Evolutionary conservation across 2,797 vertebrate genomes (phyloP), one percentile per base, ranked within the genome.

Genomic region (Tragelaphus eurycerus): DNA sequence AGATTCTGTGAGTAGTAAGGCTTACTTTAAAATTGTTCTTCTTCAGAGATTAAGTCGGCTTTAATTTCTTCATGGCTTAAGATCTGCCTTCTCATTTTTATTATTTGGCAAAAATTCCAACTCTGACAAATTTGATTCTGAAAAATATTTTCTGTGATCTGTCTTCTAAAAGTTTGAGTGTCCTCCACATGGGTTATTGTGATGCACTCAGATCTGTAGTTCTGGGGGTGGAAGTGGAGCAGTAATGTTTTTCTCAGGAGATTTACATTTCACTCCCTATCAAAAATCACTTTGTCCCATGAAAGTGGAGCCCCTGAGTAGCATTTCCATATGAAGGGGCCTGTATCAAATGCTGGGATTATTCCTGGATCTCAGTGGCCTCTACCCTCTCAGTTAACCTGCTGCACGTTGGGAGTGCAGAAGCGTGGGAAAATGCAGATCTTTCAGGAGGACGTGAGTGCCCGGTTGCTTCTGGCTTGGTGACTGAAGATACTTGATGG

Each of bases 261-360:
- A 98, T 98, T 98, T 98, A 97, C 98, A 98, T 99, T 98, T 98
- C 98, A 98, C 98, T 98, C 98, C 96, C 98, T 98, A 98, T 98
- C 98, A 98, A 97, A 98, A 98, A 98, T 83, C 97, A 98, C 98
- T 98, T 98, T 98, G 98, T 99, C 98, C 94, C 94, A 97, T 98
- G 98, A 98, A 98, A 98, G 97, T 98, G 97, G 98, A 99, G 97
- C 98, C 98, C 98, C 97, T 98, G 98, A 98, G 98, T 99, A 98
- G 98, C 98, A 98, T 98, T 99, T 99, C 99, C 99, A 98, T 99
- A 98, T 98, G 98, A 97, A 98, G 98, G 98, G 98, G 98, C 98
- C 98, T 98, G 90, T 98, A 98, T 99, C 98, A 99, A 98, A 98
- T 98, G 98, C 98, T 98, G 23, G 97, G 98, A 98, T 98, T 99